phyloP scores from a whole-genome alignment of 2,888 invertebrate species.

The Leptothorax acervorum region DNA sequence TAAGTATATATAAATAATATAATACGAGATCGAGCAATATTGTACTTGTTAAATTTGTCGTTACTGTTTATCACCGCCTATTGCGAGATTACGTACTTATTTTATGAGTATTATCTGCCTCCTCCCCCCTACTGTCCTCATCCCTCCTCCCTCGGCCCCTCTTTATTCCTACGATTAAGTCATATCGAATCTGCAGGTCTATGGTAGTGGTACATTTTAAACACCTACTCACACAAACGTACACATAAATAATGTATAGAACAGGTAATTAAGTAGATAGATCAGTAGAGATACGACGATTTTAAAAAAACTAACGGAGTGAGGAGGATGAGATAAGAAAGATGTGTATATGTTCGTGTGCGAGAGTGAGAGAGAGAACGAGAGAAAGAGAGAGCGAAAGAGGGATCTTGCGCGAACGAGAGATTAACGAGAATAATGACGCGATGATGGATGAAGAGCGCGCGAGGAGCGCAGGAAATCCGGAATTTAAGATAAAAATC shows the following conservation, averaged over 20 bases:
- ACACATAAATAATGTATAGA: slow-evolving; percentile 67
- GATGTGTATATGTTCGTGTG: slow-evolving; percentile 17
- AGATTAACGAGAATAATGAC: neutral
- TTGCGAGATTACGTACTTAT: slow-evolving; percentile 66
- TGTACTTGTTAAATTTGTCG: slow-evolving; percentile 70
- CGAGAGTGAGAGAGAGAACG: slow-evolving; percentile 25
- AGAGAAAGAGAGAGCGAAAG: slow-evolving; percentile 53
- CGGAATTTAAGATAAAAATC: slow-evolving; percentile 25
- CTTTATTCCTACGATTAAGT: slow-evolving; percentile 55
- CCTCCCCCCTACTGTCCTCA: neutral
- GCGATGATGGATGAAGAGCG: slow-evolving; percentile 1
- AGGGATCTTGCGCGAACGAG: slow-evolving; percentile 60
- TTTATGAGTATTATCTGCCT: slow-evolving; percentile 57
- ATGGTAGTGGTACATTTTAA: slow-evolving; percentile 66
- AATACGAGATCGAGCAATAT: slow-evolving; percentile 73
- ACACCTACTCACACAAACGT: slow-evolving; percentile 60
- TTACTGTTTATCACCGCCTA: slow-evolving; percentile 72
- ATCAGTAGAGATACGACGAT: slow-evolving; percentile 56
- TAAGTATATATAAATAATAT: slow-evolving; percentile 31
- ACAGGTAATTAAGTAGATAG: slow-evolving; percentile 63
- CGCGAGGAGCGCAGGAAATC: slow-evolving; percentile 10
- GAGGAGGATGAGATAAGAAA: slow-evolving; percentile 6
- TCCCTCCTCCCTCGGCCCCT: neutral
- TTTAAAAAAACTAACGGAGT: slow-evolving; percentile 34
- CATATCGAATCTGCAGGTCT: slow-evolving; percentile 64